Percentiles rank a stretch among this genome's conserved stretches.
Evolutionary conservation across 2,797 vertebrate genomes (phyloP).

Genomic region (Bryconaethiops microstoma): DNA sequence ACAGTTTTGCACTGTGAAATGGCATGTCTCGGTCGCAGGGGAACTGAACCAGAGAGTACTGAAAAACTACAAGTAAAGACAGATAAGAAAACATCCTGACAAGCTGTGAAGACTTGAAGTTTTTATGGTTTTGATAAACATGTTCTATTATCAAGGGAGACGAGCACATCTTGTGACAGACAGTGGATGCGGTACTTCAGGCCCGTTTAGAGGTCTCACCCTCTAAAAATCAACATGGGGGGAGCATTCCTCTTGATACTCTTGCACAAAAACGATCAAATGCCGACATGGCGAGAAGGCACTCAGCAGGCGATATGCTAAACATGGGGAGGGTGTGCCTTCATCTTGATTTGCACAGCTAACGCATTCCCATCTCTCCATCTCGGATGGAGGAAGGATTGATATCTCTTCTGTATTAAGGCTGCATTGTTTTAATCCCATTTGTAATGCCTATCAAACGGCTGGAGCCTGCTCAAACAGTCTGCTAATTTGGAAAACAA

Average conservation of each 20-base stretch:
- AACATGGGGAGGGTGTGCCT: conserved; percentile 33
- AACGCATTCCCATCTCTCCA: conserved; percentile 21
- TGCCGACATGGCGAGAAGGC: conserved; percentile 47
- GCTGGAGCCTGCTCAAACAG: conserved; percentile 70
- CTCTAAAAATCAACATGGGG: conserved; percentile 47
- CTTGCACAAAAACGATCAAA: conserved; percentile 33
- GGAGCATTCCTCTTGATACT: conserved; percentile 41
- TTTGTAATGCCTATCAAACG: conserved; percentile 77
- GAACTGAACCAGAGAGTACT: conserved; percentile 76
- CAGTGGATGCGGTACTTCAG: conserved; percentile 30
- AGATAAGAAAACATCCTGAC: conserved; percentile 62
- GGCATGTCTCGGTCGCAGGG: conserved; percentile 74
- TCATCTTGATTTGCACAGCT: conserved; percentile 47
- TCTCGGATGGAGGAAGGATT: conserved; percentile 59
- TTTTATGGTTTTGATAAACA: conserved; percentile 57
- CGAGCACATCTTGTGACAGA: conserved; percentile 36
- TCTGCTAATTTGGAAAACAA: conserved; percentile 76
- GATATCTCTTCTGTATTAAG: conserved; percentile 69
- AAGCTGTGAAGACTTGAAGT: conserved; percentile 52
- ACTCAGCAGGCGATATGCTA: conserved; percentile 48
- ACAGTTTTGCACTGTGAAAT: conserved; percentile 65
- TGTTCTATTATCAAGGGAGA: conserved; percentile 47
- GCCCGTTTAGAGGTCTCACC: conserved; percentile 52
- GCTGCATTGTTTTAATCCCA: conserved; percentile 71
- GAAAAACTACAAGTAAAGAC: conserved; percentile 67